These are phyloP conservation scores for Aegotheles bennettii DNA, from an alignment of 2,113 vertebrate species.

Conservation along the genomic window DNA sequence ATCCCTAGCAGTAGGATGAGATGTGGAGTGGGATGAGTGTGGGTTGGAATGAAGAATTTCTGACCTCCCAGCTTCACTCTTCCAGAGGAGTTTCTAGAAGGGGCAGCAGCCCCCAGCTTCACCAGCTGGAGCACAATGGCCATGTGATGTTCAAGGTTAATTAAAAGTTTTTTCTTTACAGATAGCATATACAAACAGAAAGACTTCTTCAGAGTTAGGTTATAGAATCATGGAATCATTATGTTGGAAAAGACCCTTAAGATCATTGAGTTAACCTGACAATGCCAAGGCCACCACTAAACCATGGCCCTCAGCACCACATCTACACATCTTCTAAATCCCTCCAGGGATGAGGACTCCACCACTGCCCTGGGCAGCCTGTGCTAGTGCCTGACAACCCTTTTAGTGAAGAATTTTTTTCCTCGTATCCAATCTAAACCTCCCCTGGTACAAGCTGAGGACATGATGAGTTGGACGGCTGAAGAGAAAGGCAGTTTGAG, in stretches of 20 bases:
- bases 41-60: not conserved
- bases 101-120: not conserved
- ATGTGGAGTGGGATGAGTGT: not conserved
- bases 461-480: not conserved
- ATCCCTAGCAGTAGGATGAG: not conserved
- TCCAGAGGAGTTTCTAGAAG: not conserved
- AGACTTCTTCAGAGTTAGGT: not conserved
- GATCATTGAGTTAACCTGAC: not conserved
- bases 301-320: accelerated
- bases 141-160: not conserved
- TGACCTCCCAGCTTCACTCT: not conserved
- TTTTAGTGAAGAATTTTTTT: not conserved
- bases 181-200: not conserved
- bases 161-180: not conserved
- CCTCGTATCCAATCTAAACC: not conserved
- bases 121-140: not conserved
- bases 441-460: not conserved
- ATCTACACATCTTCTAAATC: accelerated
- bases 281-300: not conserved
- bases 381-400: not conserved
- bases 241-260: not conserved
- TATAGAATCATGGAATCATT: not conserved
- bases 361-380: not conserved
- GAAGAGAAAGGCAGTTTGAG: not conserved
- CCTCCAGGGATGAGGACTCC: not conserved